These are phyloP conservation scores for Sebastes minor DNA, from an alignment of 2,797 vertebrate species.

Conservation along the genomic window DNA sequence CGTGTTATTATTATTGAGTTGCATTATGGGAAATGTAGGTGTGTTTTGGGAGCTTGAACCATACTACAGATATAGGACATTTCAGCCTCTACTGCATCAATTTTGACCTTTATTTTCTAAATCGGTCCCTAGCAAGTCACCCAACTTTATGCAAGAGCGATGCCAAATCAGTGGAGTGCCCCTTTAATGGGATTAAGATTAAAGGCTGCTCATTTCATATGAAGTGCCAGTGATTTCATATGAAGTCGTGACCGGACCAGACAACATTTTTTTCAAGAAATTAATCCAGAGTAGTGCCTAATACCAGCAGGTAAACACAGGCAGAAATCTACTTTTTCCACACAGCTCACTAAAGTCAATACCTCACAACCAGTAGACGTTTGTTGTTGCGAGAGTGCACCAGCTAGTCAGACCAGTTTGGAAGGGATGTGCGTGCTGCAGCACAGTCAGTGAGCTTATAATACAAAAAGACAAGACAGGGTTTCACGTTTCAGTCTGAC, in stretches of 20 bases:
- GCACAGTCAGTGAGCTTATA: neutral
- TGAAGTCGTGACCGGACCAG: neutral
- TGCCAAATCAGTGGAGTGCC: neutral
- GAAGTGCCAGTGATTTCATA: neutral
- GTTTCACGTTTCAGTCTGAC: conserved; percentile 33
- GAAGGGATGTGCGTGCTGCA: neutral
- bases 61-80: neutral
- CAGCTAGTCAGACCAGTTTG: conserved; percentile 67
- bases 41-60: neutral
- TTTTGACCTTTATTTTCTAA: no score
- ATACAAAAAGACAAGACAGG: conserved; percentile 10
- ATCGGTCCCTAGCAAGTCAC: no score
- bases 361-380: neutral
- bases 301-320: neutral
- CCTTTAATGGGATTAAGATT: neutral
- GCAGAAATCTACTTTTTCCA: neutral
- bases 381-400: conserved; percentile 14
- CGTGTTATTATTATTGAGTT: neutral
- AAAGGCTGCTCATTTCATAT: neutral
- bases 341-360: neutral
- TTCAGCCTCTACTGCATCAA: neutral
- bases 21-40: neutral
- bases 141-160: no score
- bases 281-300: neutral
- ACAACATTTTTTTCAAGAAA: neutral